Percentiles rank a stretch among this genome's conserved stretches.
Conservation (phyloP, 2,888 invertebrate genomes). For the Cephonodes hylas region DNA sequence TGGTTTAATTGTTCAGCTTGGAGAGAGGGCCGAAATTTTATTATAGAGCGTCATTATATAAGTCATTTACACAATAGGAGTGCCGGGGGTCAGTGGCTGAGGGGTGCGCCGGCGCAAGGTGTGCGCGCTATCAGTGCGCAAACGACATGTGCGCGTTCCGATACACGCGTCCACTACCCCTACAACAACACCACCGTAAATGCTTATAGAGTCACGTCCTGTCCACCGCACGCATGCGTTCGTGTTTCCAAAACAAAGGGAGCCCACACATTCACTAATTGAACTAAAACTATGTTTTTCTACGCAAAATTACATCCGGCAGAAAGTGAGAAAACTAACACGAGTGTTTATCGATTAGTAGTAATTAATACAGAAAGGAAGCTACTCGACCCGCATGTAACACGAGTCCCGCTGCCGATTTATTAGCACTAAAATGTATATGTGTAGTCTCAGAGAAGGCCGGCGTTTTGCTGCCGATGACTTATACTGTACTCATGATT, state of each 20-base stretch:
- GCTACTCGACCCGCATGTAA: constrained; percentile 57
- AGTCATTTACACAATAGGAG: constrained; percentile 41
- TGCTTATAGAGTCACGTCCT: constrained; percentile 41
- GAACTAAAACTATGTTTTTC: background rate
- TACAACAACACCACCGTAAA: constrained; percentile 43
- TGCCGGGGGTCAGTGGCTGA: constrained; percentile 62
- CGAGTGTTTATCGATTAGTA: constrained; percentile 52
- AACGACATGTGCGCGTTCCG: constrained; percentile 73
- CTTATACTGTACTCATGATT: background rate
- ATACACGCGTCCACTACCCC: constrained; percentile 59
- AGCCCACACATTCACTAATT: constrained; percentile 20
- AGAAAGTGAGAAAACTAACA: constrained; percentile 27
- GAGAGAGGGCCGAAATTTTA: background rate
- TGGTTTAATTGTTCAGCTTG: constrained; percentile 1
- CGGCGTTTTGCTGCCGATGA: background rate
- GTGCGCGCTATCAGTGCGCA: constrained; percentile 74
- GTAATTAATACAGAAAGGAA: constrained; percentile 52
- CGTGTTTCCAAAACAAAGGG: constrained; percentile 61
- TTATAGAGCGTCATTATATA: constrained; percentile 5
- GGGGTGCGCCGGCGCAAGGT: constrained; percentile 73
- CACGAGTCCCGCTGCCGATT: constrained; percentile 23
- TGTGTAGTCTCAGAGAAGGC: background rate
- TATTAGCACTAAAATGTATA: background rate
- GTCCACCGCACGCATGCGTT: constrained; percentile 50
- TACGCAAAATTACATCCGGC: constrained; percentile 32